Conservation (phyloP, 2,113 vertebrate species). For the Parotia lawesii region DNA sequence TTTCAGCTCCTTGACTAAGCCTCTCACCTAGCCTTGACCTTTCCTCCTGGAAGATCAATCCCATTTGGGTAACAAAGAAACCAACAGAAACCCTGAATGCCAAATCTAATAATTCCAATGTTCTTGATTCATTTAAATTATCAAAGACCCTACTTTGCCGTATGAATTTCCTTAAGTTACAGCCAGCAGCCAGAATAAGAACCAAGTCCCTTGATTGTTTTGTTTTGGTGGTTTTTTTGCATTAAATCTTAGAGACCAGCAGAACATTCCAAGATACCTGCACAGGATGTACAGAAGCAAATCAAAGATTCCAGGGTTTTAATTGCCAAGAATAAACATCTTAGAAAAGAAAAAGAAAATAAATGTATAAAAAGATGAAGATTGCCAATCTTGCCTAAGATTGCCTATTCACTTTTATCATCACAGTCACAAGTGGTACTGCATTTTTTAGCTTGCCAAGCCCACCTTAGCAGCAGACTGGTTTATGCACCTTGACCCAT, state of each 20-base stretch:
- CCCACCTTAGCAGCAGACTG: background rate
- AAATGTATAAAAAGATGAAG: background rate
- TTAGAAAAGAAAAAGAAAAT: background rate
- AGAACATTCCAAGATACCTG: background rate
- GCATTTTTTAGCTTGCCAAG: background rate
- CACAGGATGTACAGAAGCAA: background rate
- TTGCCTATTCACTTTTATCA: background rate
- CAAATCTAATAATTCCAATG: background rate
- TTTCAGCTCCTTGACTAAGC: background rate
- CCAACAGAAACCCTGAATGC: background rate
- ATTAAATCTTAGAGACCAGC: background rate
- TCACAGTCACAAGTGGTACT: background rate
- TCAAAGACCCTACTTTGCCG: background rate
- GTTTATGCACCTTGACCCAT: background rate
- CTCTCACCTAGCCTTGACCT: background rate
- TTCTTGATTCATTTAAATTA: background rate
- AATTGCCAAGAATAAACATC: background rate
- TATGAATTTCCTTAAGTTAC: background rate
- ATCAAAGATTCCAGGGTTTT: background rate
- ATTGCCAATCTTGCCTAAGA: background rate
- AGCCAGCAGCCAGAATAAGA: background rate
- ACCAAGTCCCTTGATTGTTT: background rate
- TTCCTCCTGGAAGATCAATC: background rate
- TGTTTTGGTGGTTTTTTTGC: background rate
- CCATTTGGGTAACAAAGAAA: background rate